Evolutionary conservation across 2,888 invertebrate species (phyloP).

Genomic region (Andrena camellia): DNA sequence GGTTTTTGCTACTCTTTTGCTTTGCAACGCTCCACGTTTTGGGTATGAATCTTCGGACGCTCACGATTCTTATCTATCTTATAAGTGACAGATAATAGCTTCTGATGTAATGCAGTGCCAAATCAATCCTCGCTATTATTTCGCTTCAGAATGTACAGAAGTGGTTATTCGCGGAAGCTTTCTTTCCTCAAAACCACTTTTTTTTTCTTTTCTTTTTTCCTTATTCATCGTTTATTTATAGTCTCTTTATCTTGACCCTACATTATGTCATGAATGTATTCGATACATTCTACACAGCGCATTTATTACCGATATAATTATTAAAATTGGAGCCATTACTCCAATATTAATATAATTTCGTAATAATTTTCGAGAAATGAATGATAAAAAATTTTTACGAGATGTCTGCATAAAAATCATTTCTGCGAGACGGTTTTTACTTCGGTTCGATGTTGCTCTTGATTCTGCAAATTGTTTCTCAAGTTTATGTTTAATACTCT

Average conservation of each 20-base stretch:
- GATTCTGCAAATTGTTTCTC: too few relatives aligned
- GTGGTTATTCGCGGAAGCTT: not conserved
- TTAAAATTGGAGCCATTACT: not conserved
- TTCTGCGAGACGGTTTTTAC: not conserved
- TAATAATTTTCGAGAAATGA: not conserved
- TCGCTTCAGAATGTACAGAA: not conserved
- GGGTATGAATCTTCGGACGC: constrained; percentile 61
- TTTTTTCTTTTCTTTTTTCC: not conserved
- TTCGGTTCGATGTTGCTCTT: not conserved
- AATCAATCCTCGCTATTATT: not conserved
- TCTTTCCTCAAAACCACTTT: not conserved
- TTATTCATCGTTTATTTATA: constrained; percentile 11
- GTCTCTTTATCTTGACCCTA: not conserved
- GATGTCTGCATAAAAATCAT: not conserved
- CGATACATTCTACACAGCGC: not conserved
- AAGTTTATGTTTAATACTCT: too few relatives aligned
- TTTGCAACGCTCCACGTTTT: constrained; percentile 65
- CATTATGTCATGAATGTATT: not conserved
- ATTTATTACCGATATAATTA: not conserved
- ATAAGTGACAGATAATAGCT: constrained; percentile 5
- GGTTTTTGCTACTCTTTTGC: constrained; percentile 64
- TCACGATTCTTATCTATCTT: not conserved
- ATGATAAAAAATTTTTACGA: not conserved
- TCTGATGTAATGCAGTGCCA: not conserved
- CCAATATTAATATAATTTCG: not conserved